Percentiles rank a stretch among this genome's conserved stretches.
phyloP scores from a whole-genome alignment of 2,888 invertebrate species.

The Caenorhabditis sp. region DNA sequence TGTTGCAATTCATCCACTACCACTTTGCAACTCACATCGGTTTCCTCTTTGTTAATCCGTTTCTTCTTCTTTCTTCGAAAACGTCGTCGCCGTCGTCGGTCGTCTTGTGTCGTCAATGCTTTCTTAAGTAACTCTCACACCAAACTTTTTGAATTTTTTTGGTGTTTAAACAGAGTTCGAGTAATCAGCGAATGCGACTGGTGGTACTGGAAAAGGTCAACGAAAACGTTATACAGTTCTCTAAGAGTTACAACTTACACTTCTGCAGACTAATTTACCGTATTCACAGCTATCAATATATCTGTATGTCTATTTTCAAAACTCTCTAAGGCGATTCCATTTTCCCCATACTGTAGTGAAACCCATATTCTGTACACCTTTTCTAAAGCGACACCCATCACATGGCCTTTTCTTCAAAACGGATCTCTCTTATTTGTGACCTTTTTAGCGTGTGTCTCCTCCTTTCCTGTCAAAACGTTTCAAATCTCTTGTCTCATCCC shows the following conservation, averaged over 20 bases:
- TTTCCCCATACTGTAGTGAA: neutral
- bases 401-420: neutral
- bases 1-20: slow-evolving; percentile 64
- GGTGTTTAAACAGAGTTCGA: slow-evolving; percentile 2
- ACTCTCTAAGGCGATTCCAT: neutral
- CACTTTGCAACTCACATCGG: slow-evolving; percentile 66
- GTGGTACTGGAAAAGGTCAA: too few species aligned
- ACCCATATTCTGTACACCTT: neutral
- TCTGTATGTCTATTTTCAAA: too few species aligned
- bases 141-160: slow-evolving; percentile 18
- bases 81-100: slow-evolving; percentile 23
- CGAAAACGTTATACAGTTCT: too few species aligned
- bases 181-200: too few species aligned
- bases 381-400: too few species aligned
- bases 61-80: slow-evolving; percentile 55
- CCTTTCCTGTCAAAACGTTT: slow-evolving; percentile 51
- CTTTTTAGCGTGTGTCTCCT: slow-evolving; percentile 26
- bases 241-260: too few species aligned
- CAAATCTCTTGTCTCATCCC: slow-evolving; percentile 57
- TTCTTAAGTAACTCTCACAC: slow-evolving; percentile 42
- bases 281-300: too few species aligned
- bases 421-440: neutral
- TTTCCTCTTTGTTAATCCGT: slow-evolving; percentile 66
- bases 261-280: too few species aligned
- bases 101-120: slow-evolving; percentile 56